Conservation (phyloP, 2,113 vertebrate genomes). For the Anolis sagrei region DNA sequence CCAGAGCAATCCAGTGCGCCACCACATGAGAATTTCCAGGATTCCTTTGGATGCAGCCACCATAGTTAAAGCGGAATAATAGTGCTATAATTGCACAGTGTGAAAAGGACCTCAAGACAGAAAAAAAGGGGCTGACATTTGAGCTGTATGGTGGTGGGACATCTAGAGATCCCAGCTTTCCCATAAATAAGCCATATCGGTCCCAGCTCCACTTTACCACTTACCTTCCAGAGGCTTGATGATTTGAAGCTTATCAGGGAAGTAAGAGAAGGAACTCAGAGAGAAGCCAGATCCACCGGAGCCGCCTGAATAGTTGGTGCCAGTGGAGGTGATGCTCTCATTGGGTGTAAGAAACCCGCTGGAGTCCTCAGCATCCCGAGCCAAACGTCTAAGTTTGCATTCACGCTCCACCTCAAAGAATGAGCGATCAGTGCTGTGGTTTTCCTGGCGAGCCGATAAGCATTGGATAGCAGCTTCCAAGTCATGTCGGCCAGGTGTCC, state of each 20-base stretch:
- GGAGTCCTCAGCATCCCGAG: slow-evolving; percentile 73
- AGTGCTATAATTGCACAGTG: too few relatives aligned
- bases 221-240: slow-evolving; percentile 89
- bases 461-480: slow-evolving; percentile 83
- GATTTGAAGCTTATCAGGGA: slow-evolving; percentile 88
- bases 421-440: slow-evolving; percentile 74
- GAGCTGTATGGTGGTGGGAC: background rate
- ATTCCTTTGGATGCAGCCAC: too few relatives aligned
- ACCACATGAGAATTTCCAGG: too few relatives aligned
- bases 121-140: too few relatives aligned
- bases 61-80: too few relatives aligned
- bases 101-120: too few relatives aligned
- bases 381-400: slow-evolving; percentile 76
- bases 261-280: slow-evolving; percentile 79
- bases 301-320: slow-evolving; percentile 80
- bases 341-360: slow-evolving; percentile 84
- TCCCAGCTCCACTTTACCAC: background rate
- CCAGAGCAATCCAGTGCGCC: too few relatives aligned
- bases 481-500: slow-evolving; percentile 81
- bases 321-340: slow-evolving; percentile 79
- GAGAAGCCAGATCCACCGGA: slow-evolving; percentile 79
- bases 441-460: slow-evolving; percentile 82
- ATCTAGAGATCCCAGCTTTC: background rate
- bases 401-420: slow-evolving; percentile 85
- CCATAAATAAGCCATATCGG: background rate